Conservation (phyloP, 2,113 vertebrate species). For the Tenebrosternarchus preto region DNA sequence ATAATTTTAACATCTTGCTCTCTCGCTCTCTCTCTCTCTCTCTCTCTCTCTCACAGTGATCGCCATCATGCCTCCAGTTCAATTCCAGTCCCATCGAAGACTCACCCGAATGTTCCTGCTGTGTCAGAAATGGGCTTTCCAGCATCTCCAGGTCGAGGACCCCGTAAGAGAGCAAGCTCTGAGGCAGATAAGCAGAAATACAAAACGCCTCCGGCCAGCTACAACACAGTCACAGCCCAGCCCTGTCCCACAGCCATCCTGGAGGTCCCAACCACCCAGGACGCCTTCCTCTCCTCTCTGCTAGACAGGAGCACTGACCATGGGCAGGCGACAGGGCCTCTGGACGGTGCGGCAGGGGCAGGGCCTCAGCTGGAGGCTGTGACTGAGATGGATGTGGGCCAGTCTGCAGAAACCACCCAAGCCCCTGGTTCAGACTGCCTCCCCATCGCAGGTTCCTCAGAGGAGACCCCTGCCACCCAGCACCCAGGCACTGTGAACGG, state of each 20-base stretch:
- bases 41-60: conserved; percentile 75
- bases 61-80: conserved; percentile 84
- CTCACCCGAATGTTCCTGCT: conserved; percentile 76
- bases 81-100: conserved; percentile 87
- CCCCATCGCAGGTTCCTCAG: neutral
- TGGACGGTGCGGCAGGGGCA: neutral
- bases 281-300: conserved; percentile 70
- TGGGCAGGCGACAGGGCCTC: conserved; percentile 45
- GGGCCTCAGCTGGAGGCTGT: conserved; percentile 11
- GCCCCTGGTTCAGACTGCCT: conserved; percentile 18
- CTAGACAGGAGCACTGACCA: conserved; percentile 76
- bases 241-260: conserved; percentile 46
- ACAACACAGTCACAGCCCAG: conserved; percentile 70
- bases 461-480: conserved; percentile 26
- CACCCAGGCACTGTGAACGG: conserved; percentile 71
- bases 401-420: conserved; percentile 1
- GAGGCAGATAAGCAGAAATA: conserved; percentile 82
- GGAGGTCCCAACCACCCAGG: conserved; percentile 4
- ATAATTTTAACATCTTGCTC: neutral
- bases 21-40: too few species aligned
- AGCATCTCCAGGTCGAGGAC: conserved; percentile 82
- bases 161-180: conserved; percentile 83
- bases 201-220: conserved; percentile 82
- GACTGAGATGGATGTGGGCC: neutral
- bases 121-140: conserved; percentile 75